Conservation (phyloP, 2,888 invertebrate species). For the Drosophila cognata region DNA sequence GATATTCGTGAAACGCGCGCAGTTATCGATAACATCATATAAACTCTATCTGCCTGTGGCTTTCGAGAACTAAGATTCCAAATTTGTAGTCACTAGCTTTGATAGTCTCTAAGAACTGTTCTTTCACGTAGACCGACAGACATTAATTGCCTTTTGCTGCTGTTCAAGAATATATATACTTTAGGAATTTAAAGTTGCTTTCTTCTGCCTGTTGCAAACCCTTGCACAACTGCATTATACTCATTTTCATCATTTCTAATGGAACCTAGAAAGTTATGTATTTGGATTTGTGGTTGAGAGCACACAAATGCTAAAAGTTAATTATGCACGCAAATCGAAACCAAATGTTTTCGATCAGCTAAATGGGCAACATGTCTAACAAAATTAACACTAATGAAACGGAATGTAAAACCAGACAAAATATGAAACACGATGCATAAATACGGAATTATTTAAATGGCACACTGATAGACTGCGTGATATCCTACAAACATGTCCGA, state of each 20-base stretch:
- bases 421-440: slow-evolving; percentile 54
- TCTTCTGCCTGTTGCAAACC: not conserved
- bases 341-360: slow-evolving; percentile 79
- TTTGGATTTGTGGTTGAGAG: not conserved
- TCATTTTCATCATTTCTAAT: not conserved
- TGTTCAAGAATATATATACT: not conserved
- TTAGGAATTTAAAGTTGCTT: not conserved
- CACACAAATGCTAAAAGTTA: slow-evolving; percentile 59
- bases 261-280: not conserved
- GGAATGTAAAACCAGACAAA: slow-evolving; percentile 52
- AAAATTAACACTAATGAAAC: slow-evolving; percentile 60
- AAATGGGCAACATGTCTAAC: slow-evolving; percentile 53
- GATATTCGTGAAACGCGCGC: not conserved
- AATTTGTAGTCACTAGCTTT: too few species aligned
- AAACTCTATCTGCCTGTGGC: not conserved
- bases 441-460: not conserved
- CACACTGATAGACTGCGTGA: rapidly evolving
- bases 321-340: slow-evolving; percentile 79
- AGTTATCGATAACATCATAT: not conserved
- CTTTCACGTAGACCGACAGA: not conserved
- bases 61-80: too few species aligned
- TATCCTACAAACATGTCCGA: not conserved
- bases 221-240: not conserved
- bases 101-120: not conserved
- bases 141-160: not conserved